Conservation (phyloP, 1,140 invertebrate genomes). For the Latrodectus geometricus region DNA sequence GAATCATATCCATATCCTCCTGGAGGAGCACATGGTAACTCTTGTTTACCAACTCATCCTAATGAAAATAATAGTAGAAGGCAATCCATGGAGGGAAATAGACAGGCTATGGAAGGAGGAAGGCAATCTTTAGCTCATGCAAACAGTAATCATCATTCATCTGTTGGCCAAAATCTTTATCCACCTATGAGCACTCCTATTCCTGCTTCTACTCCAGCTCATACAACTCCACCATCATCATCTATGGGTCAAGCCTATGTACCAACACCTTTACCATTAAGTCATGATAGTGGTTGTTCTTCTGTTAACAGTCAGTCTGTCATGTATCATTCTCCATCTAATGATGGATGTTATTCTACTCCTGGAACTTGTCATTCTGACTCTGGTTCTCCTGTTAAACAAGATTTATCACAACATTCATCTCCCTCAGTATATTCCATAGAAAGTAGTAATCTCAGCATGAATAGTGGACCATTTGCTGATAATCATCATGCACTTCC, state of each 20-base stretch:
- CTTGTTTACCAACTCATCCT: conserved; percentile 20
- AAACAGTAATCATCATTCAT: conserved; percentile 30
- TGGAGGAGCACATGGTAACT: conserved; percentile 32
- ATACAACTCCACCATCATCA: conserved; percentile 52
- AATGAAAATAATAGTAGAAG: conserved; percentile 7
- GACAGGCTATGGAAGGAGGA: not conserved
- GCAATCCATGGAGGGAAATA: not conserved
- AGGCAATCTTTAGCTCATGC: conserved; percentile 19
- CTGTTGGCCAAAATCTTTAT: conserved; percentile 50
- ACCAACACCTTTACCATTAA: conserved; percentile 52
- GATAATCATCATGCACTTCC: conserved; percentile 31
- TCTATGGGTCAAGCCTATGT: conserved; percentile 62
- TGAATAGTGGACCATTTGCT: conserved; percentile 29
- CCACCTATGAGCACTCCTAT: conserved; percentile 62
- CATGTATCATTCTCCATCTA: conserved; percentile 56
- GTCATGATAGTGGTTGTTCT: conserved; percentile 56
- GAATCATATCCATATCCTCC: conserved; percentile 54
- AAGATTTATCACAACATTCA: conserved; percentile 56
- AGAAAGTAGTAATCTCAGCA: conserved; percentile 52
- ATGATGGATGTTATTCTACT: conserved; percentile 56
- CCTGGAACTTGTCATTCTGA: conserved; percentile 53
- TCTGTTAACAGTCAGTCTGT: conserved; percentile 55
- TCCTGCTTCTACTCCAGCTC: conserved; percentile 59
- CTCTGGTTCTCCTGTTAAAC: conserved; percentile 58
- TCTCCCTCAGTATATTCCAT: conserved; percentile 54